Conservation (phyloP, 2,888 invertebrate species). For the Scaptomyza cyrtandrae region DNA sequence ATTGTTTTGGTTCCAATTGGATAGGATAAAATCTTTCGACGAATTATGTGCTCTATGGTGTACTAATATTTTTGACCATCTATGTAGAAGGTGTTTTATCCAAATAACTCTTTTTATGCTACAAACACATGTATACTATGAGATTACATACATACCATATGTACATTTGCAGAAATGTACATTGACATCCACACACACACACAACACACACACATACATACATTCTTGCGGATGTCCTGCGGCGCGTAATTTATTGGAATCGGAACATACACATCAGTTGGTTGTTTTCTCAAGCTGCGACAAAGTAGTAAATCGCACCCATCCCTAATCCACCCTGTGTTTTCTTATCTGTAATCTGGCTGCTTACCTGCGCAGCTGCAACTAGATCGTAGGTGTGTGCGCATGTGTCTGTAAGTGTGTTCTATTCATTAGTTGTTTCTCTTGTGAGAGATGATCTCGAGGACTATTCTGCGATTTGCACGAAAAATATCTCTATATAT, state of each 20-base stretch:
- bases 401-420: conserved; percentile 39
- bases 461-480: conserved; percentile 49
- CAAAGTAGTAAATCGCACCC: conserved; percentile 67
- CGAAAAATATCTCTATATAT: conserved; percentile 36
- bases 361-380: conserved; percentile 73
- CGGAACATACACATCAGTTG: conserved; percentile 48
- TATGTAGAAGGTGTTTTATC: neutral
- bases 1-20: too few relatives aligned
- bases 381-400: conserved; percentile 50
- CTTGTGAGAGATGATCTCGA: conserved; percentile 27
- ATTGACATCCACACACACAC: conserved; percentile 8
- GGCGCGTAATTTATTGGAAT: conserved; percentile 48
- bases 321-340: conserved; percentile 61
- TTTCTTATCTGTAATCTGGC: conserved; percentile 51
- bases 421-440: conserved; percentile 55
- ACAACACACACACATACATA: conserved; percentile 3
- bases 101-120: neutral
- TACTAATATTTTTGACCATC: neutral
- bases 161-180: too few relatives aligned
- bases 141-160: too few relatives aligned
- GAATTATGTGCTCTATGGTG: too few relatives aligned
- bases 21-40: too few relatives aligned
- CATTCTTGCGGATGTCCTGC: conserved; percentile 57
- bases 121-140: too few relatives aligned
- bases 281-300: conserved; percentile 60